Evolutionary conservation across 2,113 vertebrate species (phyloP).

Genomic region (Passer domesticus): DNA sequence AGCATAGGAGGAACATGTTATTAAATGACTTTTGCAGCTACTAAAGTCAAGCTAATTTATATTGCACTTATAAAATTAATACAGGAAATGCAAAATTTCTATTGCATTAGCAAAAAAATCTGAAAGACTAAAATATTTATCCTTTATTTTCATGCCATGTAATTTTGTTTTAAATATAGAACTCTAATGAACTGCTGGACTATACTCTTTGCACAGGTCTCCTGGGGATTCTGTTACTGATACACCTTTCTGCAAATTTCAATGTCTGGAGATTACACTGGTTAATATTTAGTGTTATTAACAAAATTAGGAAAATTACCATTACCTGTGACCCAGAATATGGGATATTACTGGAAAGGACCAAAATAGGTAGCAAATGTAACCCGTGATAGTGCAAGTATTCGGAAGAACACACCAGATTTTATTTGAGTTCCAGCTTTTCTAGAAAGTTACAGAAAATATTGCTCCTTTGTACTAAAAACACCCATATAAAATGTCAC

Average conservation of each 20-base stretch:
- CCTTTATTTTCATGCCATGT: background rate
- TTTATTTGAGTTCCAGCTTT: conserved; percentile 6
- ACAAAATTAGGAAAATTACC: conserved; percentile 6
- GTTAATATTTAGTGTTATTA: conserved; percentile 14
- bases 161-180: background rate
- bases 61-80: background rate
- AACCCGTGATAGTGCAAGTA: background rate
- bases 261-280: background rate
- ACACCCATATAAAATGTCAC: background rate
- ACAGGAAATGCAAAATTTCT: background rate
- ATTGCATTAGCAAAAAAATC: background rate
- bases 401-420: background rate
- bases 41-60: background rate
- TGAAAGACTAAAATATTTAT: background rate
- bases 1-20: background rate
- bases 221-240: background rate
- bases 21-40: background rate
- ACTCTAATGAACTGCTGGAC: background rate
- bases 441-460: background rate
- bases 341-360: background rate
- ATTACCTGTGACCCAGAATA: background rate
- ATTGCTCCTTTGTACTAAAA: background rate
- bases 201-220: background rate
- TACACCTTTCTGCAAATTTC: background rate
- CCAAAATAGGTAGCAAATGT: conserved; percentile 25